Evolutionary conservation across 2,113 vertebrate genomes (phyloP).

Genomic region (Daboia siamensis): DNA sequence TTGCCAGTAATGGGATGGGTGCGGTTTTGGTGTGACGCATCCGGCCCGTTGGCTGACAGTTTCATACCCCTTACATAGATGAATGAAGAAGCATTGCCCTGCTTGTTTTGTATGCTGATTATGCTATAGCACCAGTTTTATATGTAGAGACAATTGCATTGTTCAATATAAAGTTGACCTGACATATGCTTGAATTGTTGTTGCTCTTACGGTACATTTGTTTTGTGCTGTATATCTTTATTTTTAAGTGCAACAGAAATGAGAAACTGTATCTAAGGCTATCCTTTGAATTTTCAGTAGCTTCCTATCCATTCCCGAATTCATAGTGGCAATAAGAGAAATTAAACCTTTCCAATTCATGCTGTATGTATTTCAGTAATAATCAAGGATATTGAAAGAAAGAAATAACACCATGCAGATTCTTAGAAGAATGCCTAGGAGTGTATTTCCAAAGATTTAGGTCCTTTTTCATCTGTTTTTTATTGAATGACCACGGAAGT

Average conservation of each 20-base stretch:
- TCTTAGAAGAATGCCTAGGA: not conserved
- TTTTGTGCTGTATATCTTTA: not conserved
- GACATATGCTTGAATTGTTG: not conserved
- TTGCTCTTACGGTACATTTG: not conserved
- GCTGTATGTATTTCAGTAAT: not conserved
- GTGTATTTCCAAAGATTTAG: not conserved
- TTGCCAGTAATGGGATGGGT: no score
- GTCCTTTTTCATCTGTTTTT: not conserved
- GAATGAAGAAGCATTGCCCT: not conserved
- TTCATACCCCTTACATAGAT: not conserved
- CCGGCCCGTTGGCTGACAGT: no score
- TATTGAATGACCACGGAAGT: not conserved
- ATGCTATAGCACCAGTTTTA: not conserved
- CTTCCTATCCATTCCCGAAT: not conserved
- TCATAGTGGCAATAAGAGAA: not conserved
- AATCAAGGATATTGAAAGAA: not conserved
- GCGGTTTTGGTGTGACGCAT: no score
- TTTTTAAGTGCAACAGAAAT: not conserved
- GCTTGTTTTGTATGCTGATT: not conserved
- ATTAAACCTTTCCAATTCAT: not conserved
- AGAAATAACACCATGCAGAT: not conserved
- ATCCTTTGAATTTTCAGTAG: not conserved
- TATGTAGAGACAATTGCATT: not conserved
- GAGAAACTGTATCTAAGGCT: not conserved
- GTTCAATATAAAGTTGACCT: not conserved